Percentiles rank a stretch among this genome's conserved stretches.
These are phyloP conservation scores for Tineola bisselliella DNA, from an alignment of 2,888 invertebrate species.

Conservation along the genomic window DNA sequence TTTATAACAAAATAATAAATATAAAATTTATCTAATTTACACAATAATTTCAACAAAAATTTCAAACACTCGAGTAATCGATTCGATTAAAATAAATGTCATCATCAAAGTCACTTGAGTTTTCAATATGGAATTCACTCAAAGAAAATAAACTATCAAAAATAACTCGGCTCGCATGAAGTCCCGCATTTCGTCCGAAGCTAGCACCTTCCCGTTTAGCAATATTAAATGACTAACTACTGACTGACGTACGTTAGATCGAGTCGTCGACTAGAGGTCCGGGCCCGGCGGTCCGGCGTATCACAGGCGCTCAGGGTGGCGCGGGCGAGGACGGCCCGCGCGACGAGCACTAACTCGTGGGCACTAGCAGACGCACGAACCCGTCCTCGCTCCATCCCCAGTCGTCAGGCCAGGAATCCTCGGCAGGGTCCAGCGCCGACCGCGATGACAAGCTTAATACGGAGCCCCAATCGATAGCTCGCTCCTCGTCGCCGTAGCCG, in stretches of 20 bases:
- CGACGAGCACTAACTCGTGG: constrained; percentile 71
- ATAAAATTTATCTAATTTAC: constrained; percentile 63
- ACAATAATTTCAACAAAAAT: constrained; percentile 68
- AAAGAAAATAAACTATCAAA: constrained; percentile 66
- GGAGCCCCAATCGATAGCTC: constrained; percentile 91
- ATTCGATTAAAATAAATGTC: constrained; percentile 34
- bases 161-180: constrained; percentile 65
- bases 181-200: constrained; percentile 67
- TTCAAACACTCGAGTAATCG: constrained; percentile 53
- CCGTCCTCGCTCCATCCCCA: constrained; percentile 74
- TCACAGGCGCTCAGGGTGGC: constrained; percentile 52
- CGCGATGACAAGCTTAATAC: constrained; percentile 87
- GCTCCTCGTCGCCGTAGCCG: constrained; percentile 81
- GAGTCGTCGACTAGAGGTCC: constrained; percentile 47
- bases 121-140: constrained; percentile 61
- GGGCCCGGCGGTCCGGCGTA: constrained; percentile 34
- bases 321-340: constrained; percentile 59
- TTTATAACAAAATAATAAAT: constrained; percentile 62
- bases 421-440: constrained; percentile 84
- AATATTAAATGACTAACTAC: constrained; percentile 64
- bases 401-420: constrained; percentile 77
- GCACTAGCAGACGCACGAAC: constrained; percentile 77
- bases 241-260: constrained; percentile 33
- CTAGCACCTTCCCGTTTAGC: constrained; percentile 67
- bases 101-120: constrained; percentile 59